Conservation (phyloP, 2,888 invertebrate species). For the Hydroisotoma schaefferi region DNA sequence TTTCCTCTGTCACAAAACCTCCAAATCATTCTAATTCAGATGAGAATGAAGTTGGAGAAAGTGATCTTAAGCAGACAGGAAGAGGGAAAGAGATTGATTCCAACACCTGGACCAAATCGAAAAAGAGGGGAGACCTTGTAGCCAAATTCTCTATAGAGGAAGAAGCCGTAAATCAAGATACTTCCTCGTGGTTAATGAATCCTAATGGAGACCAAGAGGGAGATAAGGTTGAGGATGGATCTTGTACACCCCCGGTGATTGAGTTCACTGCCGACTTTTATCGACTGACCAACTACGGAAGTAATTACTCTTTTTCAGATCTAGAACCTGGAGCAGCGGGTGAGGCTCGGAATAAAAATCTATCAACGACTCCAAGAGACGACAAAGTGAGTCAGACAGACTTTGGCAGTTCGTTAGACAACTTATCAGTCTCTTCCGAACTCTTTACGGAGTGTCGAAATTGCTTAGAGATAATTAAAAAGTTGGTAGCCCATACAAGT, state of each 20-base stretch:
- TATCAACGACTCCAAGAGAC: slow-evolving; percentile 17
- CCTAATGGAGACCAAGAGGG: neutral
- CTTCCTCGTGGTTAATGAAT: neutral
- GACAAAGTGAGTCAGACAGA: slow-evolving; percentile 48
- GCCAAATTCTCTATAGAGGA: too few species aligned
- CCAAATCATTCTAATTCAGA: neutral
- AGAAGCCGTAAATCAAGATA: too few species aligned
- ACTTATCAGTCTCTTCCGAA: slow-evolving; percentile 44
- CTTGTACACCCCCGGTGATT: slow-evolving; percentile 43
- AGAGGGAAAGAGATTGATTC: slow-evolving; percentile 47
- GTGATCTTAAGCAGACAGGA: too few species aligned
- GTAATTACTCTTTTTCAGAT: slow-evolving; percentile 45
- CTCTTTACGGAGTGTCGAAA: slow-evolving; percentile 46
- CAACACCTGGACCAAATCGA: slow-evolving; percentile 47
- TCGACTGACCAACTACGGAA: slow-evolving; percentile 47
- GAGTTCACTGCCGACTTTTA: slow-evolving; percentile 48
- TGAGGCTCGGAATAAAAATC: slow-evolving; percentile 13
- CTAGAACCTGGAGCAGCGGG: slow-evolving; percentile 32
- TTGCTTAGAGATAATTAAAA: slow-evolving; percentile 47
- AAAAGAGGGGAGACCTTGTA: slow-evolving; percentile 10
- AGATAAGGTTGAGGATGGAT: slow-evolving; percentile 22
- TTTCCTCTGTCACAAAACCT: neutral
- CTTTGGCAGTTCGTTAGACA: slow-evolving; percentile 44
- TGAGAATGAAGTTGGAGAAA: slow-evolving; percentile 1
- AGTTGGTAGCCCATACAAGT: slow-evolving; percentile 32